phyloP scores from a whole-genome alignment of 2,797 vertebrate species.

The Podargus strigoides region DNA sequence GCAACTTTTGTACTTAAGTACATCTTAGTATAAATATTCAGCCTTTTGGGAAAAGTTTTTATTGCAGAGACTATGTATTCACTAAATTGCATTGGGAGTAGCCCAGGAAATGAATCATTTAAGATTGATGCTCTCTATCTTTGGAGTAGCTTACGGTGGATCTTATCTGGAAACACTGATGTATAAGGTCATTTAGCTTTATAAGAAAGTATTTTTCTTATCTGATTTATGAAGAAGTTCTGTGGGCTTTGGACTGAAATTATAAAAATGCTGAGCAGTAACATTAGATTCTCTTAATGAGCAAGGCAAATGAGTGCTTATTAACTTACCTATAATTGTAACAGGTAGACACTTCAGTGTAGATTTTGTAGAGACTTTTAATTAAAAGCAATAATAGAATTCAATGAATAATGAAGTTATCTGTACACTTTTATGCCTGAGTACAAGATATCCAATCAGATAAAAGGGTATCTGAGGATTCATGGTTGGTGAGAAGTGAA shows the following conservation, averaged over 20 bases:
- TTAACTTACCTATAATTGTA: slow-evolving; percentile 2
- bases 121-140: slow-evolving; percentile 27
- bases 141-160: neutral
- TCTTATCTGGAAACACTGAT: slow-evolving; percentile 31
- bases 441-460: neutral
- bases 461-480: neutral
- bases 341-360: neutral
- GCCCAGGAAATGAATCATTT: slow-evolving; percentile 26
- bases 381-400: neutral
- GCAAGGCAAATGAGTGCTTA: neutral
- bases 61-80: neutral
- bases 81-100: neutral
- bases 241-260: neutral
- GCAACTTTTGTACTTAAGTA: neutral
- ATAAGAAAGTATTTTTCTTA: slow-evolving; percentile 3
- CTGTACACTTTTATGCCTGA: neutral
- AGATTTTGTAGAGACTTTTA: neutral
- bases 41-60: slow-evolving; percentile 4
- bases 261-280: neutral
- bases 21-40: neutral
- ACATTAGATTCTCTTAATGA: neutral
- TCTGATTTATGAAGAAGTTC: slow-evolving; percentile 4
- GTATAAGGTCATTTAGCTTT: slow-evolving; percentile 35
- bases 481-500: neutral
- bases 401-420: neutral